Percentiles rank a stretch among this genome's conserved stretches.
These are phyloP conservation scores for Tortrix viridana DNA, from an alignment of 2,888 invertebrate genomes.

Conservation along the genomic window DNA sequence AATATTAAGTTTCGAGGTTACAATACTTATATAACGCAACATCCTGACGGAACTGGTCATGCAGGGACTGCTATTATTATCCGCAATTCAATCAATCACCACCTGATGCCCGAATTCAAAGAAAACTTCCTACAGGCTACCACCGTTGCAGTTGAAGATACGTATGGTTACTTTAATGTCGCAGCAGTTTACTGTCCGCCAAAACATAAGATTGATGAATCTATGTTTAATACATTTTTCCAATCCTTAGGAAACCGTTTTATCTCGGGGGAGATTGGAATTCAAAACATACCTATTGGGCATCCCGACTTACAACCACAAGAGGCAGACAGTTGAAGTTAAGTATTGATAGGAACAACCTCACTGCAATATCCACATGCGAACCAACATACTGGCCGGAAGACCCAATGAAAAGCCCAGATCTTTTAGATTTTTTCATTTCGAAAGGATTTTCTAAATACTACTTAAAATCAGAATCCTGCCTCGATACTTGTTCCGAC, in stretches of 20 bases:
- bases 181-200: neutral
- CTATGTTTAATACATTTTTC: neutral
- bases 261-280: slow-evolving; percentile 41
- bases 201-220: neutral
- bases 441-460: too few species aligned
- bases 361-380: slow-evolving; percentile 7
- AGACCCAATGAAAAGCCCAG: too few species aligned
- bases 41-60: slow-evolving; percentile 41
- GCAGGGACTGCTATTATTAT: slow-evolving; percentile 35
- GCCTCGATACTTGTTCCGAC: too few species aligned
- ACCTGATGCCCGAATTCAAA: neutral
- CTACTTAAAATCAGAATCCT: too few species aligned
- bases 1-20: slow-evolving; percentile 16
- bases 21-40: slow-evolving; percentile 23
- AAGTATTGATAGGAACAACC: slow-evolving; percentile 5
- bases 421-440: too few species aligned
- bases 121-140: neutral
- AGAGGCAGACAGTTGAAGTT: slow-evolving; percentile 32
- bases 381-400: too few species aligned
- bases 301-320: slow-evolving; percentile 32
- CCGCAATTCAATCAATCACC: neutral
- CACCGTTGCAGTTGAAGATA: neutral
- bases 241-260: slow-evolving; percentile 28
- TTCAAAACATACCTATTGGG: slow-evolving; percentile 40
- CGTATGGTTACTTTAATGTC: neutral